Evolutionary conservation across 2,888 invertebrate genomes (phyloP).

Genomic region (Eristalinus aeneus): DNA sequence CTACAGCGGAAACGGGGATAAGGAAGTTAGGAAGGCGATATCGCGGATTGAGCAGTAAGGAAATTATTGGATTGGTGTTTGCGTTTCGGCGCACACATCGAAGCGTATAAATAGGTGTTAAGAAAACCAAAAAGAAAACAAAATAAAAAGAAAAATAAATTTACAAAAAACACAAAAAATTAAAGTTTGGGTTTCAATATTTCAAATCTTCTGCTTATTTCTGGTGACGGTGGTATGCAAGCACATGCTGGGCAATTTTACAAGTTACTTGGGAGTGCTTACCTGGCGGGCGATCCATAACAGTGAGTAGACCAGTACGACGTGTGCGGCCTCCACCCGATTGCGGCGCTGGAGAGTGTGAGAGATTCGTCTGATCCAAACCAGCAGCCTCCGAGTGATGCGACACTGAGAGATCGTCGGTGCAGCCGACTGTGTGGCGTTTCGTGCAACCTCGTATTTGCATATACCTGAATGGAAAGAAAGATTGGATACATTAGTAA

Average conservation of each 20-base stretch:
- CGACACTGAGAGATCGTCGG: constrained; percentile 83
- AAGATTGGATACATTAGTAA: too few relatives aligned
- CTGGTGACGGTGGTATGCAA: constrained; percentile 31
- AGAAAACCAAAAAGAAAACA: constrained; percentile 72
- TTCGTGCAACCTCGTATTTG: constrained; percentile 88
- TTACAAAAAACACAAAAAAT: neutral
- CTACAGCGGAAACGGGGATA: constrained; percentile 81
- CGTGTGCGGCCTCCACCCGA: constrained; percentile 84
- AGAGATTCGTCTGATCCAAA: constrained; percentile 76
- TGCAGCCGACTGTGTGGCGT: constrained; percentile 89
- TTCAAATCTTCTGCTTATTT: constrained; percentile 6
- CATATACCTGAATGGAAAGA: constrained; percentile 83
- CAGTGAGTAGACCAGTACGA: constrained; percentile 91
- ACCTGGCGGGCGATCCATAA: constrained; percentile 94
- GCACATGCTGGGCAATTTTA: constrained; percentile 36
- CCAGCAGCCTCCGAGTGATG: constrained; percentile 72
- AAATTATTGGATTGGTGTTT: constrained; percentile 22
- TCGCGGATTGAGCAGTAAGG: neutral
- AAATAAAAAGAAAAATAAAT: constrained; percentile 71
- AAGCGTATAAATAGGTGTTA: constrained; percentile 73
- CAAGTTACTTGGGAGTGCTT: constrained; percentile 73
- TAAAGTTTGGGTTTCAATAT: neutral
- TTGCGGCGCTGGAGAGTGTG: constrained; percentile 77
- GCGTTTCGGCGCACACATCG: constrained; percentile 71
- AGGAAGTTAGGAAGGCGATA: neutral